phyloP scores from a whole-genome alignment of 1,140 invertebrate species.

The Meloidogyne floridensis region DNA sequence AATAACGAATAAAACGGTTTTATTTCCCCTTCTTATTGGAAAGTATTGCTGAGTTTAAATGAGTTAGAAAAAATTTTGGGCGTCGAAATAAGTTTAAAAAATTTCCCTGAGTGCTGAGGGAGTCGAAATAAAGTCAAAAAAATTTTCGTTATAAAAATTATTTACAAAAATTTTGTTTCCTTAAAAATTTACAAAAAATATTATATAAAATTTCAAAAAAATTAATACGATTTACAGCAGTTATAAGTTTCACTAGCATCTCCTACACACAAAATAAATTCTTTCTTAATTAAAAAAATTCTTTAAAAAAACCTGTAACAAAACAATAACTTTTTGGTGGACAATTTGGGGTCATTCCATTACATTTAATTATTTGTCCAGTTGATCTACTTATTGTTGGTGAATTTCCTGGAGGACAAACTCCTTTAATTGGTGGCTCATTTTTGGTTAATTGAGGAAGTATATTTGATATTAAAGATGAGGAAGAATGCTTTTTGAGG shows the following conservation, averaged over 20 bases:
- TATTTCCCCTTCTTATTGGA: too few relatives aligned
- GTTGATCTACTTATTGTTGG: constrained; percentile 44
- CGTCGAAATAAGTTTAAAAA: too few relatives aligned
- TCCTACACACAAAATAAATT: not conserved
- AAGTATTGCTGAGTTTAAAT: too few relatives aligned
- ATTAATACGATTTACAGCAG: constrained; percentile 50
- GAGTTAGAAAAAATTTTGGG: too few relatives aligned
- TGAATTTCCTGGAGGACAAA: constrained; percentile 62
- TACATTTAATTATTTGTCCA: constrained; percentile 56
- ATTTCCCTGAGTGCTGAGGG: too few relatives aligned
- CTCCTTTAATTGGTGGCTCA: constrained; percentile 34
- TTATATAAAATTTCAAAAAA: not conserved
- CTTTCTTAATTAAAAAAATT: not conserved
- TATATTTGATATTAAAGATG: not conserved
- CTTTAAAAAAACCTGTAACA: constrained; percentile 53
- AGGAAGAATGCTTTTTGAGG: constrained; percentile 47
- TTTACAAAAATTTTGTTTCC: not conserved
- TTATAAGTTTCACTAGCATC: constrained; percentile 63
- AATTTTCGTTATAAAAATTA: too few relatives aligned
- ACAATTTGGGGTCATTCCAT: constrained; percentile 62
- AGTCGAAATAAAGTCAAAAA: too few relatives aligned
- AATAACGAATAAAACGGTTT: not conserved
- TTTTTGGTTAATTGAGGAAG: constrained; percentile 5
- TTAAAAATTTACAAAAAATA: not conserved
- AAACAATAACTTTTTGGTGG: constrained; percentile 64